phyloP scores from a whole-genome alignment of 1,140 invertebrate genomes.

The Zaprionus taronus region DNA sequence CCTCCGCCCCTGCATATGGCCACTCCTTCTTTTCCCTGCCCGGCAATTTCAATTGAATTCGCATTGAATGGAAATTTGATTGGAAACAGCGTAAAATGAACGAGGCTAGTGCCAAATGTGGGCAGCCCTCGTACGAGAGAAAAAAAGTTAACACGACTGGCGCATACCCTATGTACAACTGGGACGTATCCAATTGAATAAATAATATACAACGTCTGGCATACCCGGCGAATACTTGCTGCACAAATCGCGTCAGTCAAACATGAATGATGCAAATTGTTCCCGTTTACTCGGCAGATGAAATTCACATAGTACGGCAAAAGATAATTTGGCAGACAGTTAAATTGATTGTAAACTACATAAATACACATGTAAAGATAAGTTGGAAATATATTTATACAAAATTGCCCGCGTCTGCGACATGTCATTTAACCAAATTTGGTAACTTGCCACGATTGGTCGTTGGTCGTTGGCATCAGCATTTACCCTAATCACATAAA shows the following conservation, averaged over 20 bases:
- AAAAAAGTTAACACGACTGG: background rate
- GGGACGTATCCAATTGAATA: background rate
- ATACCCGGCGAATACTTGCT: background rate
- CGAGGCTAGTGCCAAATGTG: conserved; percentile 73
- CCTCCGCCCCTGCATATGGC: background rate
- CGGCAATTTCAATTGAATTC: conserved; percentile 72
- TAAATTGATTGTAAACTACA: conserved; percentile 72
- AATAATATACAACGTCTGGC: background rate
- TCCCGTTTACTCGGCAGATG: conserved; percentile 8
- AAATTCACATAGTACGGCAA: conserved; percentile 55
- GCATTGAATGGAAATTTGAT: conserved; percentile 74
- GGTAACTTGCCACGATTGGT: conserved; percentile 39
- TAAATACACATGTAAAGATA: conserved; percentile 53
- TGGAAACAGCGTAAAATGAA: conserved; percentile 47
- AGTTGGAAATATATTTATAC: conserved; percentile 19
- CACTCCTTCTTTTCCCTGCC: conserved; percentile 6
- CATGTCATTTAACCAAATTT: conserved; percentile 73
- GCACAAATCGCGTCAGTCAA: conserved; percentile 42
- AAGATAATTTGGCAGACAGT: conserved; percentile 69
- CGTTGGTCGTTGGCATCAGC: conserved; percentile 10
- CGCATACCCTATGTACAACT: conserved; percentile 11
- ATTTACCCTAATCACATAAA: conserved; percentile 71
- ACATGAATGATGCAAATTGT: conserved; percentile 76
- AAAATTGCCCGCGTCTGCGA: conserved; percentile 20
- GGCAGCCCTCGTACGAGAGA: conserved; percentile 20